Evolutionary conservation across 2,888 invertebrate genomes (phyloP), one percentile per base, ranked within the genome.

Genomic region (Polymixis flavicincta): DNA sequence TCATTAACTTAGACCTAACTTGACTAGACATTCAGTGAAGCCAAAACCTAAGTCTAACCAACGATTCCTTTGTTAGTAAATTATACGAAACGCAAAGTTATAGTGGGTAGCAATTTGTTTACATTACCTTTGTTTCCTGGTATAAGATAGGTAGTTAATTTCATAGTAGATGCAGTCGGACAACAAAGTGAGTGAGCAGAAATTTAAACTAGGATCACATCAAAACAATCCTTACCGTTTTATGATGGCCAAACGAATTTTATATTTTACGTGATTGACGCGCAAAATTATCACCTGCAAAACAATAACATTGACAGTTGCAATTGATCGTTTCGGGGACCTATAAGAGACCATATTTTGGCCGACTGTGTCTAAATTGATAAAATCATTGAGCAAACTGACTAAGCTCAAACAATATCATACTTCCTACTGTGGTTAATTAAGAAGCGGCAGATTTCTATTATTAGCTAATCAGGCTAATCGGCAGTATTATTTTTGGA

Each of bases 401-500:
- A 61, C n/a, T 61, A 48, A 61, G 48, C 13, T 28, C 45, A 57
- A 50, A 28, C 28, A 1, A 19, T 19, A 17, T 22, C 7, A 32
- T 32, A 57, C 37, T 59, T 37, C 13, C 17, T 14, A 9, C 11
- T 45, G 25, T 70, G 7, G 6, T 50, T 78, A 76, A 59, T 37
- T 37, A 45, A 11, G 42, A 1, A 45, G 25, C 1, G n/a, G 14
- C 17, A 52, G 2, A 54, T 48, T 48, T 61, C 1, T 79, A 19
- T 42, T 17, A 71, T 7, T 14, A 50, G 17, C 37, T 50, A 59
- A n/a, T 78, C 22, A 57, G 42, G 42, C 42, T 60, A 71, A 25
- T 72, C 17, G 19, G 9, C 6, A 28, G 28, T 37, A 54, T 61
- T 55, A 80, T 80, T 42, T 72, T 42, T 54, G n/a, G 14, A 28